phyloP scores from a whole-genome alignment of 2,797 vertebrate genomes.

The Chelidonichthys spinosus region DNA sequence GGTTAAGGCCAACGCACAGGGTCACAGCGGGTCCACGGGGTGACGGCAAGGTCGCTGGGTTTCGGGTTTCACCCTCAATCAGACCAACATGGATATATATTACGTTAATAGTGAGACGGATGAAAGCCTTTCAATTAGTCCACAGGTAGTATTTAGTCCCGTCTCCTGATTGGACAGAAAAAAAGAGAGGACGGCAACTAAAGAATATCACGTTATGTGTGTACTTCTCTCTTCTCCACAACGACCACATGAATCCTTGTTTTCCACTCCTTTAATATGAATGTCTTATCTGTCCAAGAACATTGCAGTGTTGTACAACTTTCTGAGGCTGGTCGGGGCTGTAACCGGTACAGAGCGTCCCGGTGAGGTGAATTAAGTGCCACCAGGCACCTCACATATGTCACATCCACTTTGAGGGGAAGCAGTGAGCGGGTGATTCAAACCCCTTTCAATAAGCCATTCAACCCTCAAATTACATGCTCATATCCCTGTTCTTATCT shows the following conservation, averaged over 20 bases:
- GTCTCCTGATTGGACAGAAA: background rate
- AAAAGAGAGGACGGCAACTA: background rate
- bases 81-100: constrained; percentile 4
- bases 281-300: constrained; percentile 37
- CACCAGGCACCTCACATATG: constrained; percentile 59
- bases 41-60: constrained; percentile 59
- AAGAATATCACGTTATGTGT: background rate
- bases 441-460: constrained; percentile 5
- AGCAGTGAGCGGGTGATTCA: constrained; percentile 26
- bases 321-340: constrained; percentile 11
- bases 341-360: constrained; percentile 45
- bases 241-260: constrained; percentile 20
- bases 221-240: constrained; percentile 4
- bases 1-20: constrained; percentile 52
- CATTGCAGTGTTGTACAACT: constrained; percentile 33
- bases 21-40: constrained; percentile 65
- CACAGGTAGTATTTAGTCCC: background rate
- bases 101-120: constrained; percentile 4
- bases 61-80: constrained; percentile 47
- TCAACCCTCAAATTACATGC: constrained; percentile 8
- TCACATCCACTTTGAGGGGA: constrained; percentile 31
- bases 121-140: background rate
- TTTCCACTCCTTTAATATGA: constrained; percentile 40
- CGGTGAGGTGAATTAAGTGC: constrained; percentile 45
- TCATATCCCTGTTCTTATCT: constrained; percentile 14